Conservation (phyloP, 2,888 invertebrate genomes). For the Leptarthrus brevirostris region DNA sequence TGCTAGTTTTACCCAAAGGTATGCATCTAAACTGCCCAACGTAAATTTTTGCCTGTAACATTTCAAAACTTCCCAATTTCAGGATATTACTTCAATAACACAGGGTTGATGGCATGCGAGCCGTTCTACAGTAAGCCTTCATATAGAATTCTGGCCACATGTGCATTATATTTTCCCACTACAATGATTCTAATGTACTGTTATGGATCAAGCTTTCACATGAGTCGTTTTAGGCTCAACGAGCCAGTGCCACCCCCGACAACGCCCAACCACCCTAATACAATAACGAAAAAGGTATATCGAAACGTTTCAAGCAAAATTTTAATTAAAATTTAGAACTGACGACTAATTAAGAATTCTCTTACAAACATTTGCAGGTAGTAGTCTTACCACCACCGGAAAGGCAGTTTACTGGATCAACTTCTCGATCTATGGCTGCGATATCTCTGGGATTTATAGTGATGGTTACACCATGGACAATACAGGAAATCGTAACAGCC, state of each 20-base stretch:
- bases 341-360: slow-evolving; percentile 24
- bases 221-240: slow-evolving; percentile 78
- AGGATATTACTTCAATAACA: slow-evolving; percentile 89
- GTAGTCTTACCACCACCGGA: slow-evolving; percentile 60
- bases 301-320: not conserved
- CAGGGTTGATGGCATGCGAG: slow-evolving; percentile 87
- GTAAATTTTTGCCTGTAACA: not conserved
- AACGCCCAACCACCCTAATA: slow-evolving; percentile 61
- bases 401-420: slow-evolving; percentile 78
- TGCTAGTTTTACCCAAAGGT: slow-evolving; percentile 84
- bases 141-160: slow-evolving; percentile 83
- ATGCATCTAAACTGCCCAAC: slow-evolving; percentile 51
- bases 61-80: slow-evolving; percentile 24
- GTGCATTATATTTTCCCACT: slow-evolving; percentile 89
- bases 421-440: slow-evolving; percentile 90
- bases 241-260: slow-evolving; percentile 67
- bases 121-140: slow-evolving; percentile 83
- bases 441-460: slow-evolving; percentile 92
- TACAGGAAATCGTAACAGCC: slow-evolving; percentile 90
- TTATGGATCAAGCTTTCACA: slow-evolving; percentile 90
- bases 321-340: slow-evolving; percentile 33
- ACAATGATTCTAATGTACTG: slow-evolving; percentile 94
- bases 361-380: slow-evolving; percentile 24
- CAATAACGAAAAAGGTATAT: slow-evolving; percentile 56
- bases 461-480: slow-evolving; percentile 90